A percentile compares a stretch with the other conserved stretches of the same genome.
Evolutionary conservation across 2,888 invertebrate species (phyloP).

Genomic region (Quadroppia sp.): DNA sequence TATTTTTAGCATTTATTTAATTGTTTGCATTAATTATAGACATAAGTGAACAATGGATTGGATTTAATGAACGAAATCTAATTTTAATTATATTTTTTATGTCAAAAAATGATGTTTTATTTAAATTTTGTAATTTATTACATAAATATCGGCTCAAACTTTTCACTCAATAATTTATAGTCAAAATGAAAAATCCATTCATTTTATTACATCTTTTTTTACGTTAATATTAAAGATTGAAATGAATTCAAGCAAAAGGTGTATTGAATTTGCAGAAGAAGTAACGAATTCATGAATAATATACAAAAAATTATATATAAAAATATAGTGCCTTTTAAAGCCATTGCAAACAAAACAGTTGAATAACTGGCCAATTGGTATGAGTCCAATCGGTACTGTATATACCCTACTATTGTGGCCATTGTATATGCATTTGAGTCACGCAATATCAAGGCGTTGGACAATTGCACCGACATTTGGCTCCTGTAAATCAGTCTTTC

Average conservation of each 20-base stretch:
- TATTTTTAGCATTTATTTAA: background rate
- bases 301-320: too few relatives aligned
- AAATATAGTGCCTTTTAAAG: background rate
- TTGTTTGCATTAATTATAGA: background rate
- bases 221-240: too few relatives aligned
- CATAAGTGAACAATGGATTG: background rate
- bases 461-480: background rate
- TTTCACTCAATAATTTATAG: too few relatives aligned
- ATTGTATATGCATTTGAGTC: background rate
- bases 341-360: background rate
- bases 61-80: background rate
- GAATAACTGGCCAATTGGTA: slow-evolving; percentile 30
- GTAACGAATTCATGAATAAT: too few relatives aligned
- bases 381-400: too few relatives aligned
- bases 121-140: background rate
- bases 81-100: background rate
- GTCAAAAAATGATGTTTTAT: background rate
- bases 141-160: too few relatives aligned
- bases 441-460: slow-evolving; percentile 33
- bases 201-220: too few relatives aligned
- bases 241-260: too few relatives aligned
- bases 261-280: too few relatives aligned
- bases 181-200: too few relatives aligned
- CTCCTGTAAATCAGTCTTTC: slow-evolving; percentile 25
- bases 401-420: background rate